Percentiles rank a stretch among this genome's conserved stretches.
These are phyloP conservation scores for Gobionotothen gibberifrons DNA, from an alignment of 2,797 vertebrate genomes.

Conservation along the genomic window DNA sequence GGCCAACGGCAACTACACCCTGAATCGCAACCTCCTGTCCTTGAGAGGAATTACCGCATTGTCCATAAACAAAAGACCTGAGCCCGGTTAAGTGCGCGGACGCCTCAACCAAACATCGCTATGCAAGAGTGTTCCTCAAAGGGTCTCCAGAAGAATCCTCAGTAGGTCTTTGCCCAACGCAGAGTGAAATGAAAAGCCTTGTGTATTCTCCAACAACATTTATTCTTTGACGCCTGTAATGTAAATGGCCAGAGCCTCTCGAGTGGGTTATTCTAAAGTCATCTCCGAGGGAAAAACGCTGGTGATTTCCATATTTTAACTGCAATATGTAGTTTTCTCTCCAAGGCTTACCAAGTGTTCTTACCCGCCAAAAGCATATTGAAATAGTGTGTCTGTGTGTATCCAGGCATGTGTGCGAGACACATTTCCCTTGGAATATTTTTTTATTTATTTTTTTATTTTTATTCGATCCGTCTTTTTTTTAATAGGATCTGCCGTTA, in stretches of 20 bases:
- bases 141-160: constrained; percentile 50
- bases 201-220: constrained; percentile 40
- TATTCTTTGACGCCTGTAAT: constrained; percentile 52
- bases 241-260: constrained; percentile 59
- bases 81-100: constrained; percentile 23
- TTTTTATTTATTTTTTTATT: constrained; percentile 7
- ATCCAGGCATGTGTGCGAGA: constrained; percentile 17
- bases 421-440: constrained; percentile 11
- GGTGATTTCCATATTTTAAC: constrained; percentile 78
- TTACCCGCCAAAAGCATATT: constrained; percentile 55
- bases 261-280: constrained; percentile 69
- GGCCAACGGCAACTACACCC: background rate
- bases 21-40: constrained; percentile 19
- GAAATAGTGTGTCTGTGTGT: constrained; percentile 44
- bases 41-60: constrained; percentile 52
- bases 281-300: constrained; percentile 62
- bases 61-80: constrained; percentile 50
- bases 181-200: constrained; percentile 51
- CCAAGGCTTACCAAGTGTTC: constrained; percentile 53
- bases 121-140: constrained; percentile 53
- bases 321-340: constrained; percentile 73
- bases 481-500: constrained; percentile 63
- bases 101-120: constrained; percentile 48
- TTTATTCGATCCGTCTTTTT: constrained; percentile 34
- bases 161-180: constrained; percentile 41